A percentile compares a stretch with the other conserved stretches of the same genome.
These are phyloP conservation scores for Holothuria scabra DNA, from an alignment of 53 echinoderm and acorn worm genomes.

Conservation along the genomic window DNA sequence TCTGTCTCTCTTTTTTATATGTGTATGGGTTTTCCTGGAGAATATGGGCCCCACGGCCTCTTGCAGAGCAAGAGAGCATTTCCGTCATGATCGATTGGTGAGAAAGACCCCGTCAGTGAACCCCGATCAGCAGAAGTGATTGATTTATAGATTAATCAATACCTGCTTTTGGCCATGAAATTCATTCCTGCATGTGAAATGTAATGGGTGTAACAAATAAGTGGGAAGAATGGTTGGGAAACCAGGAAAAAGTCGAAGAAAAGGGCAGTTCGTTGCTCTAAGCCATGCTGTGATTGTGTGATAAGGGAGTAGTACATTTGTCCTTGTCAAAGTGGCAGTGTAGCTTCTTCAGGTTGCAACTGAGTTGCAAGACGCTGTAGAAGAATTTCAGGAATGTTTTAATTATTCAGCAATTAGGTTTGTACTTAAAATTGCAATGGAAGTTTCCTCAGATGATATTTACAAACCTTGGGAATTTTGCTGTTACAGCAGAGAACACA, in stretches of 20 bases:
- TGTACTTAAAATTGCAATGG: too few species aligned
- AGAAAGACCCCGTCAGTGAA: constrained; percentile 17
- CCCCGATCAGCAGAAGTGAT: constrained; percentile 45
- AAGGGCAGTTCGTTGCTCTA: constrained; percentile 30
- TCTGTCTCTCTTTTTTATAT: too few species aligned
- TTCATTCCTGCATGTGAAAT: constrained; percentile 23
- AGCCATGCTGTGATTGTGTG: constrained; percentile 1
- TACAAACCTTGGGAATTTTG: too few species aligned
- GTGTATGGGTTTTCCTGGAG: too few species aligned
- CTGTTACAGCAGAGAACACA: too few species aligned
- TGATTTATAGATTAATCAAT: constrained; percentile 59
- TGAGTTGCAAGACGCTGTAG: too few species aligned
- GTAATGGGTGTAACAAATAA: constrained; percentile 43
- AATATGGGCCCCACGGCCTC: constrained; percentile 25
- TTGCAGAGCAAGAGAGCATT: constrained; percentile 37
- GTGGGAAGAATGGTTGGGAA: constrained; percentile 7
- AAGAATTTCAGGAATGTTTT: too few species aligned
- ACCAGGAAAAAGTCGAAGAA: constrained; percentile 24
- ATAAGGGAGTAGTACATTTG: not conserved
- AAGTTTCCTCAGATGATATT: too few species aligned
- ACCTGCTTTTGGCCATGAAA: constrained; percentile 49
- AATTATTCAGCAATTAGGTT: too few species aligned
- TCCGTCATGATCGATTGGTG: constrained; percentile 29
- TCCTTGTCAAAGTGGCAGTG: too few species aligned
- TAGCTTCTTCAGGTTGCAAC: too few species aligned